phyloP scores from a whole-genome alignment of 2,888 invertebrate genomes.

The Drosophila dives region DNA sequence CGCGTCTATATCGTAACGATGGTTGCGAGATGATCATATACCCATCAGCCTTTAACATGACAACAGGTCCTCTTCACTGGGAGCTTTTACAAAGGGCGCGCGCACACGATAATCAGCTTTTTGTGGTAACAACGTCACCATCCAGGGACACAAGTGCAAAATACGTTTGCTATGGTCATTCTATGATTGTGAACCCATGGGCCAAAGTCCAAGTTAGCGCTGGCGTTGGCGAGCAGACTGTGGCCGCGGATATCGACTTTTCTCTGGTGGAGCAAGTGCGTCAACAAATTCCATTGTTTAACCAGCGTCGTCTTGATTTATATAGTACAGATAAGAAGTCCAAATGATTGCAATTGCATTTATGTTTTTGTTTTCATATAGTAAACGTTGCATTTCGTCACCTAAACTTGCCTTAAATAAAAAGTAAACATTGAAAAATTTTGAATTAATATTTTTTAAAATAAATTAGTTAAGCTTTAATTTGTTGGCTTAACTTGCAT shows the following conservation, averaged over 20 bases:
- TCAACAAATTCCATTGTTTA: constrained; percentile 92
- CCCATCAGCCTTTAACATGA: constrained; percentile 98
- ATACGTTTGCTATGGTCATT: constrained; percentile 97
- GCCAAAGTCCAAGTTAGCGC: constrained; percentile 89
- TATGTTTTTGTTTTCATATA: constrained; percentile 6
- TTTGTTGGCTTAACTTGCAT: too few species aligned
- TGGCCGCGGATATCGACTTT: constrained; percentile 92
- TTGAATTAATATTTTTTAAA: too few species aligned
- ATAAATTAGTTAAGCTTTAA: too few species aligned
- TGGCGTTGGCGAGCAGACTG: constrained; percentile 81
- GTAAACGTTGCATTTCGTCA: constrained; percentile 5
- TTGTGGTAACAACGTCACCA: constrained; percentile 93
- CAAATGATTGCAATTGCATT: constrained; percentile 31
- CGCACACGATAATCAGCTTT: constrained; percentile 95
- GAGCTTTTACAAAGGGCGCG: constrained; percentile 92
- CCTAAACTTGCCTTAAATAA: background rate
- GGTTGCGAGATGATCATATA: constrained; percentile 95
- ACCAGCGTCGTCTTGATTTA: constrained; percentile 90
- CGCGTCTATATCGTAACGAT: constrained; percentile 88
- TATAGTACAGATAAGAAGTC: constrained; percentile 85
- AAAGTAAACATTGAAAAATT: too few species aligned
- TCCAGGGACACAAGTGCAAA: constrained; percentile 91
- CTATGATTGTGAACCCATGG: constrained; percentile 93
- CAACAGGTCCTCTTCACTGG: constrained; percentile 98
- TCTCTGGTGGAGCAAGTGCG: constrained; percentile 90